These are phyloP conservation scores for Automeris io DNA, from an alignment of 2,888 invertebrate species.

Conservation along the genomic window DNA sequence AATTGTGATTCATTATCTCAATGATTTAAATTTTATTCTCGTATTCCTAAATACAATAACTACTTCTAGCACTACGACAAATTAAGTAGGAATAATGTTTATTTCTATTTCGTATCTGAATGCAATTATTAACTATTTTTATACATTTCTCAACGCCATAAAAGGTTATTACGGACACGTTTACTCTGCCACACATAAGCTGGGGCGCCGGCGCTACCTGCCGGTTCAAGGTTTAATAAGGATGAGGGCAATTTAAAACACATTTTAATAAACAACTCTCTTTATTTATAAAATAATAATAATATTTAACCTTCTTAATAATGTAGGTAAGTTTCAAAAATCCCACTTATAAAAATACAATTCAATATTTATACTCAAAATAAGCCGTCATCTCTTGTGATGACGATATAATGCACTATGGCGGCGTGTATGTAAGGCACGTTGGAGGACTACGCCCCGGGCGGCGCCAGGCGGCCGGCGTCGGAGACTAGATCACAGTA, in stretches of 20 bases:
- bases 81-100: no score
- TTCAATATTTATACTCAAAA: conserved; percentile 70
- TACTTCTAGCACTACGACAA: no score
- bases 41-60: no score
- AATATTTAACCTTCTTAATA: conserved; percentile 31
- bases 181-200: no score
- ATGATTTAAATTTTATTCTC: no score
- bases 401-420: conserved; percentile 72
- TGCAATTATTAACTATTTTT: no score
- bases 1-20: no score
- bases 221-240: conserved; percentile 12
- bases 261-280: conserved; percentile 63
- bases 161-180: no score
- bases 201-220: conserved; percentile 65
- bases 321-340: conserved; percentile 70
- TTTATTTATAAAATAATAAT: conserved; percentile 64
- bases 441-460: conserved; percentile 71
- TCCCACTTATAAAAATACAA: conserved; percentile 74
- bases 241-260: conserved; percentile 33
- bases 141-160: no score
- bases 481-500: conserved; percentile 74
- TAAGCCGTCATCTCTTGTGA: conserved; percentile 58
- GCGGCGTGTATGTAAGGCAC: conserved; percentile 72
- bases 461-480: conserved; percentile 70
- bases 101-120: no score